Evolutionary conservation across 2,888 invertebrate genomes (phyloP), one percentile per base, ranked within the genome.

Genomic region (Eucera pruinosa): DNA sequence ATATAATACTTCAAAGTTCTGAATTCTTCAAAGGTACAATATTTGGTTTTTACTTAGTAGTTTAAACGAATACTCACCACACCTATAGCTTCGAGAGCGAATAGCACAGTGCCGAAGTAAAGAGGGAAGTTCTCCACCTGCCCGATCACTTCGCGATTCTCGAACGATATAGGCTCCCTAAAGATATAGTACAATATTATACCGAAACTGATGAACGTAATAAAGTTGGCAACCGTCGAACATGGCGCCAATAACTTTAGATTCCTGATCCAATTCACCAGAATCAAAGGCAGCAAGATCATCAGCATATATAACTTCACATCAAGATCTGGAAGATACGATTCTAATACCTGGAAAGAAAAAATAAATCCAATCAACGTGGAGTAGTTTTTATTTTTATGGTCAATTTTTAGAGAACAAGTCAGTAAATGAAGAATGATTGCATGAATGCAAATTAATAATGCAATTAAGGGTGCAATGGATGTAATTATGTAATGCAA

Each of bases 101-200:
- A 99, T 58, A 99, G 94, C 0, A 98, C 98, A 0, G 98, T 99
- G 47, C 99, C 98, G 91, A 99, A 98, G 93, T 97, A 99, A 1
- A 99, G 94, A 0, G 99, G 99, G 88, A 97, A 96, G 66, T 95
- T 94, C 39, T 93, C 92, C 2, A 95, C 89, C 9, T 94, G 93
- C 0, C 96, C 97, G 60, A 96, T 94, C 0, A 95, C 93, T 3
- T 93, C 93, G 74, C 95, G 94, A 48, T 94, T 94, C 11, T 94
- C 94, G 1, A 96, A 93, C 0, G 94, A 93, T 0, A 96, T 95
- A 1, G 96, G 93, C 52, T 96, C 95, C 72, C 95, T 94, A 90
- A 98, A 96, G 81, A 98, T 94, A 90, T 97, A 98, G 93, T 97
- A 97, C 76, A 97, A 94, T 70, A 98, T 97, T 69, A 98, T 96